Conservation (phyloP, 2,113 vertebrate genomes). For the Anoura caudifer region DNA sequence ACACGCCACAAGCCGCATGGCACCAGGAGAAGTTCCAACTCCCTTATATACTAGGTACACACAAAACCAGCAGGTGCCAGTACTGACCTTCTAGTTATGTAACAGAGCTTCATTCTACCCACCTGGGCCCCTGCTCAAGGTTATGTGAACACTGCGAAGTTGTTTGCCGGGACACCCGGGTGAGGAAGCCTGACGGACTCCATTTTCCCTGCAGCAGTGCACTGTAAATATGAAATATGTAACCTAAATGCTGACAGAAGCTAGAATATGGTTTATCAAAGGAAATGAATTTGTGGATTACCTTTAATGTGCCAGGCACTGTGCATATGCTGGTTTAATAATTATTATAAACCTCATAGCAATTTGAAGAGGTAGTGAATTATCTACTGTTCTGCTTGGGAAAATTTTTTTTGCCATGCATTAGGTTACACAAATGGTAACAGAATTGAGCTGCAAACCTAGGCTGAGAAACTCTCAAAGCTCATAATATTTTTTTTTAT, state of each 20-base stretch:
- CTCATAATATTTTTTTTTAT: background rate
- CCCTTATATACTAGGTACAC: too few relatives aligned
- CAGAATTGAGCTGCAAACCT: background rate
- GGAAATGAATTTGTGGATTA: background rate
- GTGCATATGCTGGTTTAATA: background rate
- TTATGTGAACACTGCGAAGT: too few relatives aligned
- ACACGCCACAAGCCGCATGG: too few relatives aligned
- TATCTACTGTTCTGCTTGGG: background rate
- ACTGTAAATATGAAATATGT: background rate
- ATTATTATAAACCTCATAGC: background rate
- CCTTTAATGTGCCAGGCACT: background rate
- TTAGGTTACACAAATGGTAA: slow-evolving; percentile 1
- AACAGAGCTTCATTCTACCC: too few relatives aligned
- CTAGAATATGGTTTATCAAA: background rate
- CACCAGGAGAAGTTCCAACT: too few relatives aligned
- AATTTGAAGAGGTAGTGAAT: background rate
- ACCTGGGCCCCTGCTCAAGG: too few relatives aligned
- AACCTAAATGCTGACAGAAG: background rate
- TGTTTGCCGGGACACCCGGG: too few relatives aligned
- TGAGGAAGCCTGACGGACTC: too few relatives aligned
- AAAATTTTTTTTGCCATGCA: background rate
- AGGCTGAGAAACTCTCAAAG: background rate
- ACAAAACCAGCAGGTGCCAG: too few relatives aligned
- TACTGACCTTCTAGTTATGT: too few relatives aligned
- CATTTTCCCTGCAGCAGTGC: background rate